Evolutionary conservation across 2,113 vertebrate species (phyloP).

Genomic region (Sinocyclocheilus grahami): DNA sequence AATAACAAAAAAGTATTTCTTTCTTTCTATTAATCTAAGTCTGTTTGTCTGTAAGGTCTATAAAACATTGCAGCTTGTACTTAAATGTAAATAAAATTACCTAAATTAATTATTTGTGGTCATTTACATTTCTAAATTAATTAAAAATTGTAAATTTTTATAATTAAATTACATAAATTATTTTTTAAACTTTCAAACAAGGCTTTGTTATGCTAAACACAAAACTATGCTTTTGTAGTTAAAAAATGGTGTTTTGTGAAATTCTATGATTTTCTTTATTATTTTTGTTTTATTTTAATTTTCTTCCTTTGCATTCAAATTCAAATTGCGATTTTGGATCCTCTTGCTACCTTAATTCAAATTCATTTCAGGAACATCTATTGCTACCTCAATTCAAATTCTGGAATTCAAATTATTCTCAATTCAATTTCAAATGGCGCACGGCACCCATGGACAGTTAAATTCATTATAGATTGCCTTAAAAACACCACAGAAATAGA

Average conservation of each 20-base stretch:
- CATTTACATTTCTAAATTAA: too few relatives aligned
- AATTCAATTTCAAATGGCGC: neutral
- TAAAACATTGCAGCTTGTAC: neutral
- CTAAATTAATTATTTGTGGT: too few relatives aligned
- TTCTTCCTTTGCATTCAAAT: neutral
- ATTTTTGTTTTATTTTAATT: too few relatives aligned
- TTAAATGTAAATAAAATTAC: neutral
- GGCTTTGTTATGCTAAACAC: neutral
- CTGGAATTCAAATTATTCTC: neutral
- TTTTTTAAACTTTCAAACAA: neutral
- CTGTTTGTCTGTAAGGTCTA: too few relatives aligned
- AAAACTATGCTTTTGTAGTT: neutral
- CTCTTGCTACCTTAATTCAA: neutral
- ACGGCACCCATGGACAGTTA: neutral
- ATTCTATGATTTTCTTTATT: too few relatives aligned
- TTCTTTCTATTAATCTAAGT: too few relatives aligned
- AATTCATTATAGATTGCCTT: neutral
- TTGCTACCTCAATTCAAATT: neutral
- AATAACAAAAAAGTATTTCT: too few relatives aligned
- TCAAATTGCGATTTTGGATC: neutral
- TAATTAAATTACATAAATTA: too few relatives aligned
- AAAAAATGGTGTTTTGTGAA: neutral
- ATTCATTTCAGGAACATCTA: neutral
- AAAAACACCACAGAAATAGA: neutral
- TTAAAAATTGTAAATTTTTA: too few relatives aligned